A percentile compares a stretch with the other conserved stretches of the same genome.
phyloP scores from a whole-genome alignment of 2,888 invertebrate species.

The Drosophila ustulata region DNA sequence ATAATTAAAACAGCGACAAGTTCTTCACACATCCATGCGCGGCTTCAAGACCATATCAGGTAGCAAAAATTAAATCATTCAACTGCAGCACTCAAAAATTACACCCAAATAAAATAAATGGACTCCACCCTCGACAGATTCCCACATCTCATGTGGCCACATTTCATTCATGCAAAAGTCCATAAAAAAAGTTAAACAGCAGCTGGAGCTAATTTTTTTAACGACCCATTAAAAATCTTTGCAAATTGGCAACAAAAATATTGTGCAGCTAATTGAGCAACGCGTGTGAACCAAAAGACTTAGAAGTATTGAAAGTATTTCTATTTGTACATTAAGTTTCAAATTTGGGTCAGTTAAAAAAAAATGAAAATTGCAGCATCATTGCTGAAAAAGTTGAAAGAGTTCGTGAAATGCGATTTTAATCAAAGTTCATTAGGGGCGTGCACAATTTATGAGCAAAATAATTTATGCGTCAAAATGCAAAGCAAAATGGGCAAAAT shows the following conservation, averaged over 20 bases:
- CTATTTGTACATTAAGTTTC: constrained; percentile 17
- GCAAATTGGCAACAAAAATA: constrained; percentile 50
- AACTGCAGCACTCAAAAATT: constrained; percentile 29
- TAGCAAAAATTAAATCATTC: constrained; percentile 1
- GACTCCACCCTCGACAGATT: constrained; percentile 40
- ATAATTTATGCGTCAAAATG: constrained; percentile 70
- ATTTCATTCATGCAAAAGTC: constrained; percentile 45
- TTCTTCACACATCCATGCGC: constrained; percentile 34
- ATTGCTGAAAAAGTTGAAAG: constrained; percentile 42
- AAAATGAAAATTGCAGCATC: constrained; percentile 64
- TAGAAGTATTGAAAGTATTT: constrained; percentile 28
- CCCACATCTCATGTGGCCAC: constrained; percentile 57
- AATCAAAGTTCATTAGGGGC: constrained; percentile 66
- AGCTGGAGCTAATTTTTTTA: constrained; percentile 69
- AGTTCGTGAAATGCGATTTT: constrained; percentile 59
- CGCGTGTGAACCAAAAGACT: constrained; percentile 59
- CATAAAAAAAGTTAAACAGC: constrained; percentile 58
- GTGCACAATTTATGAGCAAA: constrained; percentile 58
- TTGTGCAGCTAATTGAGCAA: constrained; percentile 51
- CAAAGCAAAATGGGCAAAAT: constrained; percentile 29
- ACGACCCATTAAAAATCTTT: constrained; percentile 62
- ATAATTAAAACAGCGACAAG: background rate
- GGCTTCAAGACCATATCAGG: constrained; percentile 13
- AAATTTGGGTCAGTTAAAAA: constrained; percentile 62
- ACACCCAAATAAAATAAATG: constrained; percentile 15